Percentiles rank a stretch among this genome's conserved stretches.
Evolutionary conservation across 1,140 invertebrate species (phyloP).

Genomic region (Tenebrio molitor): DNA sequence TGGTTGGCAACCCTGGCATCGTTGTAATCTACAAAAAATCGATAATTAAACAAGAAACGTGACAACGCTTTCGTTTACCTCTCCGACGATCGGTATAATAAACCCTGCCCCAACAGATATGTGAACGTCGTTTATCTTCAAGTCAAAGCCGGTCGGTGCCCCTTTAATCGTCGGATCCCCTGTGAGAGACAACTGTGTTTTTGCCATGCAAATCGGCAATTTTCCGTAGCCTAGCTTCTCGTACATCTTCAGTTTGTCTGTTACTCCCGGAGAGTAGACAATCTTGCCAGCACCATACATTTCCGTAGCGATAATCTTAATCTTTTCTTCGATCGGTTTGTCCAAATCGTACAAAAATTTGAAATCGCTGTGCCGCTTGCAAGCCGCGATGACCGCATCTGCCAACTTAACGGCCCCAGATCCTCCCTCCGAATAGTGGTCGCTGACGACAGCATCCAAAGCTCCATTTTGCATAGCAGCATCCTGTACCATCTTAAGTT

Average conservation of each 20-base stretch:
- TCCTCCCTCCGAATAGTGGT: conserved; percentile 94
- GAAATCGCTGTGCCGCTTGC: conserved; percentile 74
- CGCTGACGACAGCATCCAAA: conserved; percentile 87
- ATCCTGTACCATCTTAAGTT: conserved; percentile 85
- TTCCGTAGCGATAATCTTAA: conserved; percentile 89
- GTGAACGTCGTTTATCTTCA: conserved; percentile 89
- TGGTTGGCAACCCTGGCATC: conserved; percentile 95
- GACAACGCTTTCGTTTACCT: conserved; percentile 71
- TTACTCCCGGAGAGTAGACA: conserved; percentile 77
- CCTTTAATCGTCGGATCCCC: conserved; percentile 92
- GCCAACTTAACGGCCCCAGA: conserved; percentile 88
- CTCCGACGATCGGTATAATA: conserved; percentile 93
- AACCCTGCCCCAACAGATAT: conserved; percentile 96
- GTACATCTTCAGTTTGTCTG: conserved; percentile 79
- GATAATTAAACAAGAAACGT: too few species aligned
- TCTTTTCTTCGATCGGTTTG: conserved; percentile 88
- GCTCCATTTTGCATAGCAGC: conserved; percentile 84
- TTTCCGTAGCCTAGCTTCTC: conserved; percentile 82
- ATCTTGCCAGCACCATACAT: conserved; percentile 97
- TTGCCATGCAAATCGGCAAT: conserved; percentile 98
- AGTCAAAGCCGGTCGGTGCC: conserved; percentile 89
- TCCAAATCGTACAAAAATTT: conserved; percentile 89
- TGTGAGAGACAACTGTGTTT: conserved; percentile 94
- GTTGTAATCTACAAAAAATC: conserved; percentile 78
- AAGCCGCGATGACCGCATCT: conserved; percentile 87